phyloP scores from a whole-genome alignment of 2,888 invertebrate genomes.

The Zaprionus obscuricornis region DNA sequence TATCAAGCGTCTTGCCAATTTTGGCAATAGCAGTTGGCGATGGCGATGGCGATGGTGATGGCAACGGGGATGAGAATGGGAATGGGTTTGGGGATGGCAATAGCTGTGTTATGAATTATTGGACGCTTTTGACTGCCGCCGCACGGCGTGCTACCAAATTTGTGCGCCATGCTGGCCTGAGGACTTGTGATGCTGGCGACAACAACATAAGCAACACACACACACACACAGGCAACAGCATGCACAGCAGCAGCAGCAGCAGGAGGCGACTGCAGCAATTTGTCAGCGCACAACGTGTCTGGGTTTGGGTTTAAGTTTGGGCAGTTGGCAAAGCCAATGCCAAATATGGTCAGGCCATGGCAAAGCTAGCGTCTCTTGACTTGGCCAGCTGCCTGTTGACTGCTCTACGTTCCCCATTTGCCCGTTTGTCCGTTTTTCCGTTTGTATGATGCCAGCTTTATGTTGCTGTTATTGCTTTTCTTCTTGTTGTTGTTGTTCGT shows the following conservation, averaged over 20 bases:
- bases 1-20: constrained; percentile 60
- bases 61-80: constrained; percentile 24
- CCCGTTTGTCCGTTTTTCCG: too few species aligned
- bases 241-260: constrained; percentile 44
- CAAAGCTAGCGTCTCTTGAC: constrained; percentile 44
- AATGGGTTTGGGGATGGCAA: constrained; percentile 49
- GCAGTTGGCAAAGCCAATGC: constrained; percentile 73
- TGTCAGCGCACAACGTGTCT: constrained; percentile 72
- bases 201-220: constrained; percentile 47
- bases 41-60: constrained; percentile 22
- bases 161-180: constrained; percentile 71
- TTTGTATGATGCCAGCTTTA: constrained; percentile 6
- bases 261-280: too few species aligned
- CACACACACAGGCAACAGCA: constrained; percentile 24
- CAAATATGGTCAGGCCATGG: constrained; percentile 69
- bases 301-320: constrained; percentile 59
- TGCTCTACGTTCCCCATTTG: too few species aligned
- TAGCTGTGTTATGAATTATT: constrained; percentile 77
- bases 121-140: constrained; percentile 75
- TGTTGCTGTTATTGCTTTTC: constrained; percentile 8
- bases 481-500: constrained; percentile 14
- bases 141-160: constrained; percentile 76
- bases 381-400: constrained; percentile 43
- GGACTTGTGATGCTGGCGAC: constrained; percentile 66
- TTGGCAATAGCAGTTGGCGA: constrained; percentile 57